phyloP scores from a whole-genome alignment of 2,888 invertebrate genomes.

The Acholoe squamosa region DNA sequence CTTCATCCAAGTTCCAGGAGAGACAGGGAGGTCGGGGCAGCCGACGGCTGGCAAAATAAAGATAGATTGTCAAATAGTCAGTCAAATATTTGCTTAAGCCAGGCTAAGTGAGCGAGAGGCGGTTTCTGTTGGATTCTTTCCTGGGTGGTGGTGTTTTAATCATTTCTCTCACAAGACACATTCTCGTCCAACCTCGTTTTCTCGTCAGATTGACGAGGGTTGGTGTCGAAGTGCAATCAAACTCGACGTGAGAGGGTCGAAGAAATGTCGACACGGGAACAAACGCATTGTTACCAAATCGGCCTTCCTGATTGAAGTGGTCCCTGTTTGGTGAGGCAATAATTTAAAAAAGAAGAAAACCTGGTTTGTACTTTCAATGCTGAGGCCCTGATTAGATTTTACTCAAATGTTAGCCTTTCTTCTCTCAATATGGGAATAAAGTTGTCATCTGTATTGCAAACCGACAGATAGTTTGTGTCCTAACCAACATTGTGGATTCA shows the following conservation, averaged over 20 bases:
- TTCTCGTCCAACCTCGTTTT: conserved; percentile 21
- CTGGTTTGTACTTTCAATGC: not conserved
- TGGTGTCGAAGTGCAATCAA: conserved; percentile 6
- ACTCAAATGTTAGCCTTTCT: not conserved
- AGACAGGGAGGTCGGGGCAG: conserved; percentile 48
- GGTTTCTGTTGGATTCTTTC: not conserved
- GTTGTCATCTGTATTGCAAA: not conserved
- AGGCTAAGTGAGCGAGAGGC: not conserved
- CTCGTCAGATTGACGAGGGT: not conserved
- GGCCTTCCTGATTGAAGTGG: not conserved
- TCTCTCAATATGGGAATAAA: not conserved
- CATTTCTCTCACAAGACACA: not conserved
- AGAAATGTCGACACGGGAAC: not conserved
- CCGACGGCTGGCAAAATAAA: conserved; percentile 52
- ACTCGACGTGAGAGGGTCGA: not conserved
- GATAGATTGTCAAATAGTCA: conserved; percentile 20
- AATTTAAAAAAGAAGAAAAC: not conserved
- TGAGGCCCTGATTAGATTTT: not conserved
- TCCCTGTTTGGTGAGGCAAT: not conserved
- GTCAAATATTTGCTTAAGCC: conserved; percentile 15
- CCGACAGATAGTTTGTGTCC: not conserved
- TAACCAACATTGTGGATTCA: not conserved
- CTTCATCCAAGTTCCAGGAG: conserved; percentile 35
- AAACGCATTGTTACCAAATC: not conserved
- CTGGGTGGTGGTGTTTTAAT: not conserved